Conservation (phyloP, 2,888 invertebrate species). For the Cerastis rubricosa region DNA sequence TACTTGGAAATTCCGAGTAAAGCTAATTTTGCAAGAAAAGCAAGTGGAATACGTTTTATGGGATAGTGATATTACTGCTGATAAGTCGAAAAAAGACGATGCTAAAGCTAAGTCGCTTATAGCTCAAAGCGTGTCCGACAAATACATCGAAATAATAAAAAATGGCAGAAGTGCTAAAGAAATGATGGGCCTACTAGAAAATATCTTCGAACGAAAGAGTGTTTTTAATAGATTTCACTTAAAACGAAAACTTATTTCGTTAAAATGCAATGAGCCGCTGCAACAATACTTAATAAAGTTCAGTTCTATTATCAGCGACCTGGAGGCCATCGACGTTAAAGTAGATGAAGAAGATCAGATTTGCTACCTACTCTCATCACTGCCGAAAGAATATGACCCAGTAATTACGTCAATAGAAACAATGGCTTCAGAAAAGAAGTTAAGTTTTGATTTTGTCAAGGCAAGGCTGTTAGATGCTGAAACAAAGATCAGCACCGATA, state of each 20-base stretch:
- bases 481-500: background rate
- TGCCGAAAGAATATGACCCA: background rate
- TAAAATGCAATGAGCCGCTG: conserved; percentile 2
- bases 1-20: background rate
- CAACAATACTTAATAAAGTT: conserved; percentile 1
- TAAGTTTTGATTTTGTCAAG: background rate
- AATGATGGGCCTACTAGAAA: background rate
- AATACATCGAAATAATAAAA: no score
- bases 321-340: conserved; percentile 1
- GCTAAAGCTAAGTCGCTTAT: no score
- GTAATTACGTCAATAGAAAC: conserved; percentile 5
- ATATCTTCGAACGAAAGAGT: conserved; percentile 1
- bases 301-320: background rate
- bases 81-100: no score
- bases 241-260: background rate
- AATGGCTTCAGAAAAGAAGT: conserved; percentile 6
- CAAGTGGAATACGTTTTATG: no score
- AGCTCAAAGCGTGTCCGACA: no score
- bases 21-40: background rate
- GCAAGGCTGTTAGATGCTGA: conserved; percentile 2
- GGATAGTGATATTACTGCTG: no score
- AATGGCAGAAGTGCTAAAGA: background rate
- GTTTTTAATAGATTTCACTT: background rate
- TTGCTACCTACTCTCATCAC: background rate
- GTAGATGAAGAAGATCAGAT: conserved; percentile 1